These are phyloP conservation scores for Acipenser transmontanus DNA, from an alignment of 2,797 vertebrate genomes.

Conservation along the genomic window DNA sequence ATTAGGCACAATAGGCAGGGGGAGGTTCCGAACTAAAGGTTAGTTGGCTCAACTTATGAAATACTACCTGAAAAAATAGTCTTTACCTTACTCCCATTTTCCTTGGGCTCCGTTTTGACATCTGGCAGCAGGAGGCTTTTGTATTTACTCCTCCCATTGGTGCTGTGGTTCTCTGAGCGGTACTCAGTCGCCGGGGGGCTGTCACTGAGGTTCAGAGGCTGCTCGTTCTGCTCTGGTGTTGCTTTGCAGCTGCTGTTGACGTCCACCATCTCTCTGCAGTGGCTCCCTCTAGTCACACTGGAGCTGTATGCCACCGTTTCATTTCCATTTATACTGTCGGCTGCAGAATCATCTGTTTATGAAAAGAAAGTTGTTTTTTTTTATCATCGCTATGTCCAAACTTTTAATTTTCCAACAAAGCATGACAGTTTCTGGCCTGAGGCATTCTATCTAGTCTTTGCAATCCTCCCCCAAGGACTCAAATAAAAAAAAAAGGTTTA, in stretches of 20 bases:
- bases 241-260: conserved; percentile 63
- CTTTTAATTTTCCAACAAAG: too few species aligned
- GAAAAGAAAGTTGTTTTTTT: neutral
- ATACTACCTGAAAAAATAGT: too few species aligned
- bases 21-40: too few species aligned
- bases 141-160: conserved; percentile 69
- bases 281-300: conserved; percentile 57
- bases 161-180: conserved; percentile 63
- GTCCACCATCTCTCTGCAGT: conserved; percentile 63
- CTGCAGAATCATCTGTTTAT: conserved; percentile 69
- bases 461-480: too few species aligned
- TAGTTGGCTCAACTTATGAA: too few species aligned
- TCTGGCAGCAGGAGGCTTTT: conserved; percentile 68
- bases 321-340: conserved; percentile 72
- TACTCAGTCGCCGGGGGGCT: conserved; percentile 68
- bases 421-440: too few species aligned
- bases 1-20: too few species aligned
- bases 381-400: too few species aligned
- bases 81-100: conserved; percentile 76
- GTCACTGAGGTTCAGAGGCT: conserved; percentile 73
- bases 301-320: conserved; percentile 65
- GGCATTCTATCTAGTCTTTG: too few species aligned
- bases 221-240: conserved; percentile 63
- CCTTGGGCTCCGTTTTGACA: conserved; percentile 70
- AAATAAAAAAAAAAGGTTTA: too few species aligned